phyloP scores from a whole-genome alignment of 2,113 vertebrate species.

The Oryzias curvinotus region DNA sequence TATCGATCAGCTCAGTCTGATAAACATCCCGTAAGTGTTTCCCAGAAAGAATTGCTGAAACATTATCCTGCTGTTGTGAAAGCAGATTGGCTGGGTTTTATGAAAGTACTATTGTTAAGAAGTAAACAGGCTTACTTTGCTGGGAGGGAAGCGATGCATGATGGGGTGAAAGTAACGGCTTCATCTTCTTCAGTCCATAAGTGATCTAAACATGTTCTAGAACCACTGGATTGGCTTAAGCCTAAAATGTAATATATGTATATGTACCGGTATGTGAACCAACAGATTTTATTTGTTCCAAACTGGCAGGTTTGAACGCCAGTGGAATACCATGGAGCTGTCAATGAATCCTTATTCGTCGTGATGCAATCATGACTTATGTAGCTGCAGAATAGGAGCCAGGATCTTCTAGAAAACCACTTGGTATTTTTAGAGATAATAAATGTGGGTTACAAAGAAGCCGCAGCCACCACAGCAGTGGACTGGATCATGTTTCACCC shows the following conservation, averaged over 20 bases:
- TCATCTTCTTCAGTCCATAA: background rate
- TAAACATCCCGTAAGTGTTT: slow-evolving; percentile 63
- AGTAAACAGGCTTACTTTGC: slow-evolving; percentile 25
- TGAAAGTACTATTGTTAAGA: slow-evolving; percentile 62
- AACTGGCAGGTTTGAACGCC: slow-evolving; percentile 7
- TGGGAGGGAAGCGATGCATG: slow-evolving; percentile 46
- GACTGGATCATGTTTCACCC: slow-evolving; percentile 65
- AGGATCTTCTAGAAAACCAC: slow-evolving; percentile 65
- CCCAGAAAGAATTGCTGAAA: slow-evolving; percentile 63
- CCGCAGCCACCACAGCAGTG: slow-evolving; percentile 45
- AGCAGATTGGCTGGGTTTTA: slow-evolving; percentile 72
- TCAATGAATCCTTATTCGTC: slow-evolving; percentile 17
- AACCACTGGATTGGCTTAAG: slow-evolving; percentile 2
- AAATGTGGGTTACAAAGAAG: slow-evolving; percentile 70
- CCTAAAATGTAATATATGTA: too few relatives aligned
- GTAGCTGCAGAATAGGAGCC: slow-evolving; percentile 43
- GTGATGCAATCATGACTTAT: slow-evolving; percentile 51
- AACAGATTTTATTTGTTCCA: background rate
- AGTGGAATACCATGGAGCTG: background rate
- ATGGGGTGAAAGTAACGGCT: slow-evolving; percentile 13
- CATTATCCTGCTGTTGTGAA: slow-evolving; percentile 75
- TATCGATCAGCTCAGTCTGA: slow-evolving; percentile 68
- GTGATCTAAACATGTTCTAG: slow-evolving; percentile 3
- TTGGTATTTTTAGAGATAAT: slow-evolving; percentile 76
- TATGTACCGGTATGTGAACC: slow-evolving; percentile 2